Percentiles rank a stretch among this genome's conserved stretches.
Evolutionary conservation across 2,113 vertebrate species (phyloP).

Genomic region (Lagopus muta): DNA sequence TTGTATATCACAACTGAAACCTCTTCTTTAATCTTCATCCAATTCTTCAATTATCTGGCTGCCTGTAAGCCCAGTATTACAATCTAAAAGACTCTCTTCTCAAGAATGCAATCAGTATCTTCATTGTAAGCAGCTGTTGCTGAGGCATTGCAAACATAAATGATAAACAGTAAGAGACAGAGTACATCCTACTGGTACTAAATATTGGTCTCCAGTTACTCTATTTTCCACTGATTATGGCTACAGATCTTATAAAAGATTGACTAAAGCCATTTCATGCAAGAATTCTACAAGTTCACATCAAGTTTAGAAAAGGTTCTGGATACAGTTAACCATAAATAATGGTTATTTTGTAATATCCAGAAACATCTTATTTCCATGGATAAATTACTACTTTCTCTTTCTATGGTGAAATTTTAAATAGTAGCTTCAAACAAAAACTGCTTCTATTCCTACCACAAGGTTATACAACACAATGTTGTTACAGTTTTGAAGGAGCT

Average conservation of each 20-base stretch:
- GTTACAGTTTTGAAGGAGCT: slow-evolving; percentile 53
- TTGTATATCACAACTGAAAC: not conserved
- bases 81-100: slow-evolving; percentile 41
- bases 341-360: slow-evolving; percentile 70
- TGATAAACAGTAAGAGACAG: slow-evolving; percentile 28
- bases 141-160: not conserved
- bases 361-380: slow-evolving; percentile 68
- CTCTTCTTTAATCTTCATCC: not conserved
- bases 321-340: slow-evolving; percentile 60
- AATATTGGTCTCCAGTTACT: slow-evolving; percentile 43
- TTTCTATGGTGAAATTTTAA: slow-evolving; percentile 68
- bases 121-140: slow-evolving; percentile 16
- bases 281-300: slow-evolving; percentile 52
- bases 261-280: slow-evolving; percentile 48
- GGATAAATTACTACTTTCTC: slow-evolving; percentile 65
- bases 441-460: slow-evolving; percentile 65
- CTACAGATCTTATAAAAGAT: slow-evolving; percentile 7
- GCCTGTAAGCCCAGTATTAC: not conserved
- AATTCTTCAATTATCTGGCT: not conserved
- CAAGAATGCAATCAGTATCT: slow-evolving; percentile 27
- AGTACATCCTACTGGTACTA: slow-evolving; percentile 19
- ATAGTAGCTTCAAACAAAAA: slow-evolving; percentile 67
- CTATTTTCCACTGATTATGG: slow-evolving; percentile 36
- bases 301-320: slow-evolving; percentile 66
- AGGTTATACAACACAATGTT: slow-evolving; percentile 64